Evolutionary conservation across 2,888 invertebrate genomes (phyloP), one percentile per base, ranked within the genome.

Genomic region (Coremacera marginata): DNA sequence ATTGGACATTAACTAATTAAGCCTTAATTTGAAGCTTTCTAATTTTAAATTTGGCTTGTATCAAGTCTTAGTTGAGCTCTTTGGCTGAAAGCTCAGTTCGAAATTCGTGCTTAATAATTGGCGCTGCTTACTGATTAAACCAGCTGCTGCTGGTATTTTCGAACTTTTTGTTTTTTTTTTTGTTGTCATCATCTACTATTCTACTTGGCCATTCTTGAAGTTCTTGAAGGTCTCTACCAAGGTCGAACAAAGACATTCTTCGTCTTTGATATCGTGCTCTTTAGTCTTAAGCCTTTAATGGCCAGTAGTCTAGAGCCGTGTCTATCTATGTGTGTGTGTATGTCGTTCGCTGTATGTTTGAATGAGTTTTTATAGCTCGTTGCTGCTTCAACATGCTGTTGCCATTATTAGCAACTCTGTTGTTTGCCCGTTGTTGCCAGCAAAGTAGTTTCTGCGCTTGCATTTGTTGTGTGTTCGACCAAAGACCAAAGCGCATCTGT

Each of bases 401-500:
- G 63, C 77, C 74, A 22, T 22, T 55, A 55, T 55, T 76, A 78
- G 60, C 65, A 75, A 57, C 76, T 14, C 27, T 11, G 60, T 51
- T 9, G 72, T 63, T 55, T 16, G 74, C 80, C 80, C 79, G 80
- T 79, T 82, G 44, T 49, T 57, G 68, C 52, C 27, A 14, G 8
- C n/a, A 22, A 60, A 49, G 76, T 55, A 25, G 68, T 72, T 77
- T 77, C 68, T 62, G 44, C 44, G 11, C 44, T 60, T 19, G 57
- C 27, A 22, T 60, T 60, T 22, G 3, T 55, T 22, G 55, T 27
- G 25, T 60, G 57, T 27, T 25, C n/a, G n/a, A n/a, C 14, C 57
- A 60, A 27, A 60, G 75, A 75, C 63, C 76, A 71, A 79, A 76
- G 76, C 70, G 82, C 85, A 85, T 82, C 84, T 83, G 82, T 84